Base-by-base conservation (phyloP, 2,113 vertebrate genomes). In the Rynchops niger region DNA sequence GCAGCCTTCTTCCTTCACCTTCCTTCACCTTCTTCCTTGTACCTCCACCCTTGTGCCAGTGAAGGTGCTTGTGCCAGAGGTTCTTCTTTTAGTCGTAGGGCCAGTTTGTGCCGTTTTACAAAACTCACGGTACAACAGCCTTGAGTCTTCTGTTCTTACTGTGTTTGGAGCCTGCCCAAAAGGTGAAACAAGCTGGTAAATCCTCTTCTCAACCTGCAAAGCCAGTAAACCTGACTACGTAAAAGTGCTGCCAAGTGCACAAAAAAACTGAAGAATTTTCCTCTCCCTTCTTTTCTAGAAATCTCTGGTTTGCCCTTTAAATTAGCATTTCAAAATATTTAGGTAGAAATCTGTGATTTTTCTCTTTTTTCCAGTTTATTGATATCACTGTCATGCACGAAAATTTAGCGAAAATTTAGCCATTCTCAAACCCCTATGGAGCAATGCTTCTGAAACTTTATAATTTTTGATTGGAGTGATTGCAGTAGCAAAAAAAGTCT, bases 391-490 rank as follows among this genome's bases (percentile, higher is more conserved):
- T 88, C 45, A 91, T 77, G 17, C 30, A 58, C 53, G 59, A 83
- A 82, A 95, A 70, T 81, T 65, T n/a, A 81, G 55, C 62, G 74
- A 7, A 65, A 92, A 85, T 56, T 22, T 49, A 18, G 19, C 27
- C 6, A 29, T 86, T 94, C n/a, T 90, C 50, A 73, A 23, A 50
- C 88, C 42, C 21, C 27, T 43, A 2, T 15, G 18, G 25, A 10
- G 5, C 59, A 77, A 66, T 36, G 32, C 55, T 93, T 90, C 55
- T 79, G 59, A 74, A 96, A 61, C 22, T 20, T 84, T 38, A 38
- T 87, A 8, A 15, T 67, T 93, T 94, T 85, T 88, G 15, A 73
- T n/a, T 78, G 42, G 38, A 92, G 69, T 84, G 83, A 86, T 78
- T 86, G 22, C 62, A 69, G 53, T 38, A 90, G 66, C 69, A 88